Conservation (phyloP, 1,140 invertebrate species). For the Whitmania pigra region DNA sequence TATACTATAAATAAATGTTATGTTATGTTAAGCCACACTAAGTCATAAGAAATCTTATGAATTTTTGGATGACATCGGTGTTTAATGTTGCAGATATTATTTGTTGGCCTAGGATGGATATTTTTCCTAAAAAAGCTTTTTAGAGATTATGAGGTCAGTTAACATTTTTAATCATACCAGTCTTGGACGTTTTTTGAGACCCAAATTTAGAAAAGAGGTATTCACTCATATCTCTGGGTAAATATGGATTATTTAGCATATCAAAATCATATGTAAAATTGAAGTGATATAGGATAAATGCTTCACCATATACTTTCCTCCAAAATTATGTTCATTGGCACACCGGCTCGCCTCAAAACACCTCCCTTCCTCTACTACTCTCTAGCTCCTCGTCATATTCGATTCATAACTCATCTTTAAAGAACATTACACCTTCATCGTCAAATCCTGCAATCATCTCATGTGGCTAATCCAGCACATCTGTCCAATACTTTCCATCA, state of each 20-base stretch:
- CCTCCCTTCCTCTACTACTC: no score
- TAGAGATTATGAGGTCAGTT: conserved; percentile 75
- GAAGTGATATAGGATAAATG: neutral
- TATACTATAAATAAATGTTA: no score
- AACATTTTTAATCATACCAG: neutral
- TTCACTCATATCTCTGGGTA: neutral
- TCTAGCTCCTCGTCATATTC: no score
- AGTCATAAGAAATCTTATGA: no score
- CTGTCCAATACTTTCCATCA: no score
- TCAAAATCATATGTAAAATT: neutral
- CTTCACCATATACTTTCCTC: neutral
- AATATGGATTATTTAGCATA: neutral
- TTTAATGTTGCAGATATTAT: conserved; percentile 61
- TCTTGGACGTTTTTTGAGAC: neutral
- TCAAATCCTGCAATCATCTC: no score
- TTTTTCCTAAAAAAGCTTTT: conserved; percentile 98
- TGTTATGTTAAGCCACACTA: no score
- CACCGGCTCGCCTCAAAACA: no score
- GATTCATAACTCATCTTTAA: no score
- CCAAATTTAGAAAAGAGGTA: neutral
- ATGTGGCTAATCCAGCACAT: no score
- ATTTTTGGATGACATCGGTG: neutral
- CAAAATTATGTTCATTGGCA: no score
- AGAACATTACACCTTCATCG: no score
- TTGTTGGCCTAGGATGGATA: conserved; percentile 92